A percentile compares a stretch with the other conserved stretches of the same genome.
These are phyloP conservation scores for Drosophila sechellia DNA, from an alignment of 1,140 invertebrate species.

Conservation along the genomic window DNA sequence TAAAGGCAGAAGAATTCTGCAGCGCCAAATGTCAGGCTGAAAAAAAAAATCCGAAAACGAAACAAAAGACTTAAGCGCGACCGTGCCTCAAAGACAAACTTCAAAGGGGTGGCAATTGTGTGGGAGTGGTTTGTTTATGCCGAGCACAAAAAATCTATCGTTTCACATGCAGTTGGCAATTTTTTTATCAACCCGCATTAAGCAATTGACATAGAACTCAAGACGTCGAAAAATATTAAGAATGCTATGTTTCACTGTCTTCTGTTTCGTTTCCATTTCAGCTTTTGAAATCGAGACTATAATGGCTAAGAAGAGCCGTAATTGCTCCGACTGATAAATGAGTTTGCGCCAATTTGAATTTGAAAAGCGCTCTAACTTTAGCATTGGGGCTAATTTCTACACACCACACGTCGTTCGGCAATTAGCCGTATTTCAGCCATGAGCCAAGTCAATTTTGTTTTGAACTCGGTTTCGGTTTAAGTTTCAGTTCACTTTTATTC, in stretches of 20 bases:
- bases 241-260: slow-evolving; percentile 9
- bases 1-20: slow-evolving; percentile 40
- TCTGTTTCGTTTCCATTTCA: neutral
- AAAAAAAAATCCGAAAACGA: slow-evolving; percentile 26
- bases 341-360: slow-evolving; percentile 71
- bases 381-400: slow-evolving; percentile 72
- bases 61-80: slow-evolving; percentile 76
- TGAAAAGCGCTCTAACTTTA: slow-evolving; percentile 59
- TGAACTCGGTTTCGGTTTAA: slow-evolving; percentile 24
- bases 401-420: slow-evolving; percentile 61
- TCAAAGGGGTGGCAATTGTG: neutral
- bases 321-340: slow-evolving; percentile 63
- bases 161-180: slow-evolving; percentile 32
- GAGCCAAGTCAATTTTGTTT: slow-evolving; percentile 50
- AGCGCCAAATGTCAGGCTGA: slow-evolving; percentile 36
- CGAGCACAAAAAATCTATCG: slow-evolving; percentile 3
- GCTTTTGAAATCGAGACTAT: slow-evolving; percentile 8
- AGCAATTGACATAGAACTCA: slow-evolving; percentile 37
- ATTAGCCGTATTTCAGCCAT: slow-evolving; percentile 77
- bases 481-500: slow-evolving; percentile 18
- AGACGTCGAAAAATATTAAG: slow-evolving; percentile 12
- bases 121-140: slow-evolving; percentile 42
- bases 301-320: slow-evolving; percentile 35
- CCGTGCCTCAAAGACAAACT: slow-evolving; percentile 39
- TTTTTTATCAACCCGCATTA: slow-evolving; percentile 14